Conservation (phyloP, 2,113 vertebrate species). For the Gobio gobio region DNA sequence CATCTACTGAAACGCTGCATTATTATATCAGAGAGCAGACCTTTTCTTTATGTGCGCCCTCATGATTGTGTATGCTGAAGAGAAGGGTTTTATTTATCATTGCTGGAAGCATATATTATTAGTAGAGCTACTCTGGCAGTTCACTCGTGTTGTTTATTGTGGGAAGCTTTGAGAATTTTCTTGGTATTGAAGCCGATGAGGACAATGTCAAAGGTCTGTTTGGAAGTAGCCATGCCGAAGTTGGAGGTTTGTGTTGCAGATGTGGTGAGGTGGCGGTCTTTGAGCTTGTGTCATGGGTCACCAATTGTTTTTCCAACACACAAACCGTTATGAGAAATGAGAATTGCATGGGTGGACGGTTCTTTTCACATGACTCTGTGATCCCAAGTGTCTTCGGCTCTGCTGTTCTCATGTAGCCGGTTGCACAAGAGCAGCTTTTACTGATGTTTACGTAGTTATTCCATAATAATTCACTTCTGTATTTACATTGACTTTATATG, state of each 20-base stretch:
- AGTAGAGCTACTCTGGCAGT: neutral
- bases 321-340: conserved; percentile 67
- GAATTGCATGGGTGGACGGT: conserved; percentile 66
- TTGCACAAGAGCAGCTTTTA: conserved; percentile 1
- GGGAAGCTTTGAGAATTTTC: neutral
- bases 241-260: conserved; percentile 12
- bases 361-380: conserved; percentile 61
- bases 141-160: neutral
- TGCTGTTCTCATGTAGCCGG: conserved; percentile 32
- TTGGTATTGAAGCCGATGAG: neutral
- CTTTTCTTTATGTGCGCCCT: neutral
- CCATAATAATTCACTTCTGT: conserved; percentile 1
- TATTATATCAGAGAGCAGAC: neutral
- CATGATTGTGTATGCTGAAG: neutral
- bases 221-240: neutral
- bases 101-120: neutral
- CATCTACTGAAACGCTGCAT: neutral
- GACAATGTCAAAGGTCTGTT: neutral
- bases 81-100: neutral
- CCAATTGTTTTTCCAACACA: conserved; percentile 24
- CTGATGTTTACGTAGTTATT: neutral
- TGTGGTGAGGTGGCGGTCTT: neutral
- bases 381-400: conserved; percentile 65
- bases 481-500: neutral
- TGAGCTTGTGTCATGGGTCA: conserved; percentile 51